Evolutionary conservation across 2,113 vertebrate genomes (phyloP), one percentile per base, ranked within the genome.

Genomic region (Mesocricetus auratus): DNA sequence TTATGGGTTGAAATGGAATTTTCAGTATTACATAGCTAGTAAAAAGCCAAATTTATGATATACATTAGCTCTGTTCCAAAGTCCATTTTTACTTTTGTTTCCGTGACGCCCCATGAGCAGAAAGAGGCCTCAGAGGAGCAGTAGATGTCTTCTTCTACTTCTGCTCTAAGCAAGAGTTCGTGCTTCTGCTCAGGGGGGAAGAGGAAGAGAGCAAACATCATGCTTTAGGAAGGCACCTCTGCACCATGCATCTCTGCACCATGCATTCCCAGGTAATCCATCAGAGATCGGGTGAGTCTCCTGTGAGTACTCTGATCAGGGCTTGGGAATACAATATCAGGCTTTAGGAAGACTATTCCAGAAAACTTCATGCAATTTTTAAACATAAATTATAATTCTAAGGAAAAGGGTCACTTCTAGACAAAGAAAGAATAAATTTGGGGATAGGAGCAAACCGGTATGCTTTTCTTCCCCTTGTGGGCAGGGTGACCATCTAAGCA

Each of bases 271-370:
- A 58, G 3, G 3, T 7, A 56, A 83, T 0, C 36, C 22, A 45
- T 42, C 73, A 60, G 64, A 86, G 64, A 89, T 0, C 29, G 0
- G 0, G 10, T 1, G 68, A 31, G 47, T 87, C 87, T 58, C 56
- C 31, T 13, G 1, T 29, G 26, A 26, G 5, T 17, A 10, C 45
- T 73, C 42, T 86, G 36, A 19, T 47, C 5, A n/a, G 64, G 56
- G 56, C 8, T 6, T 7, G 64, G 75, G n/a, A 4, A 3, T n/a
- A 47, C 82, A 85, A 79, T 26, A 31, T 26, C 9, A 68, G 79
- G 21, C 24, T 95, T 78, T 91, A 64, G 58, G 53, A 88, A 96
- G 73, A 73, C 77, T 60, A 94, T 73, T 95, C 79, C n/a, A 78
- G 89, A 95, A 45, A 69, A 88, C 42, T n/a, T 1, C 56, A 79